Conservation (phyloP, 1,140 invertebrate species). For the Temnothorax curvispinosus region DNA sequence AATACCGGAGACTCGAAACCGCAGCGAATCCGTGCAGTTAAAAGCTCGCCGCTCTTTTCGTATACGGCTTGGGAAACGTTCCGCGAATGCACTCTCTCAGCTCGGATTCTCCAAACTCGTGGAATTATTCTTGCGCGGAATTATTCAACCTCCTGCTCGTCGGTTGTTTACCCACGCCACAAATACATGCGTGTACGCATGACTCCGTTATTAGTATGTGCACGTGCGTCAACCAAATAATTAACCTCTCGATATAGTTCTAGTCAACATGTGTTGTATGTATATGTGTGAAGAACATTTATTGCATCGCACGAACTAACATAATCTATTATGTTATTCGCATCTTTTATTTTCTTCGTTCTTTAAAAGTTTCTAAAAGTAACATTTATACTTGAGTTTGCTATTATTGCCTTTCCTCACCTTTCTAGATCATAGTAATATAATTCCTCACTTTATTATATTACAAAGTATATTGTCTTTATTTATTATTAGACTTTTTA, state of each 20-base stretch:
- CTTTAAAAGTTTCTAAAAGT: not conserved
- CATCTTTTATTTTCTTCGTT: not conserved
- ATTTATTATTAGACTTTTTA: not conserved
- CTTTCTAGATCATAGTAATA: not conserved
- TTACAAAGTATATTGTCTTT: not conserved
- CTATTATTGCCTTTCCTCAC: not conserved
- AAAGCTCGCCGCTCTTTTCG: slow-evolving; percentile 62
- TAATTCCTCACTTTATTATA: not conserved
- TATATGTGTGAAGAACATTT: not conserved
- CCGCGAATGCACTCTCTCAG: slow-evolving; percentile 30
- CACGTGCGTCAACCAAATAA: slow-evolving; percentile 24
- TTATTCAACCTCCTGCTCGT: slow-evolving; percentile 20
- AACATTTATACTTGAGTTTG: not conserved
- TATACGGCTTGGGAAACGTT: slow-evolving; percentile 56
- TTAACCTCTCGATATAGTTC: slow-evolving; percentile 4
- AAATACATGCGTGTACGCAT: not conserved
- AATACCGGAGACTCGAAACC: slow-evolving; percentile 6
- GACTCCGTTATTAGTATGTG: slow-evolving; percentile 7
- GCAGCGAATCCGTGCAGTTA: slow-evolving; percentile 59
- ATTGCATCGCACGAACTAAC: slow-evolving; percentile 11
- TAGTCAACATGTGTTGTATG: not conserved
- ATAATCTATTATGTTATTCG: not conserved
- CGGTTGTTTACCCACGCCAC: slow-evolving; percentile 5
- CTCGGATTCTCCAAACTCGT: not conserved
- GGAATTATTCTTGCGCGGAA: slow-evolving; percentile 26